Evolutionary conservation across 92 coral and sea anemone genomes (phyloP), one percentile per base, ranked within the genome.

Genomic region (Porites cylindrica): DNA sequence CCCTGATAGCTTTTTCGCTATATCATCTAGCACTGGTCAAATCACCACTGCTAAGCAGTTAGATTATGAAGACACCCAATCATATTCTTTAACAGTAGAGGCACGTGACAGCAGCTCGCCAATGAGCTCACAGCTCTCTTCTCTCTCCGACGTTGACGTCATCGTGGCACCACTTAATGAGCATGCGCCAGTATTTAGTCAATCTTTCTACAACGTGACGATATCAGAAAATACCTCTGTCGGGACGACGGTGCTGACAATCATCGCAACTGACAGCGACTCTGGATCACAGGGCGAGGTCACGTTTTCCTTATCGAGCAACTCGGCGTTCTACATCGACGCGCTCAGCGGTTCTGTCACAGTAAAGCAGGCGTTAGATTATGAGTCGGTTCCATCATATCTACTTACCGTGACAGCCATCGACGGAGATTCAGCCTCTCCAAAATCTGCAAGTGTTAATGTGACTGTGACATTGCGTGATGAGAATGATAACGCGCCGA

Each of bases 401-500:
- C 10, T 51, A 5, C 79, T 94, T 16, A 77, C 74, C n/a, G 91
- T 86, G 52, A 92, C 95, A 0, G 95, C 95, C 6, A 81, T 87
- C 54, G 98, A 92, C 85, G 83, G 81, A 75, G 95, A 91, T 77
- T 52, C 83, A 87, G 71, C 9, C 79, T 82, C 82, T 71, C 89
- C 91, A 19, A 81, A 94, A 75, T 80, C 92, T 1, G 65, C 92
- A n/a, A 74, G 29, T 60, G 94, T 92, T 9, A 84, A 90, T 63
- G 92, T 90, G 38, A 80, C 82, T 0, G 80, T 94, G 56, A 69
- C 32, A 71, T 65, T 92, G 70, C 82, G 88, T 21, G 95, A 94
- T 70, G 89, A 93, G 81, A 94, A 94, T 87, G 98, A 94, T 78
- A 85, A 94, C 73, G 80, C 85, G 7, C 98, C 98, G n/a, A 84